Base-by-base conservation (phyloP, 2,888 invertebrate genomes). In the Polietes domitor region DNA sequence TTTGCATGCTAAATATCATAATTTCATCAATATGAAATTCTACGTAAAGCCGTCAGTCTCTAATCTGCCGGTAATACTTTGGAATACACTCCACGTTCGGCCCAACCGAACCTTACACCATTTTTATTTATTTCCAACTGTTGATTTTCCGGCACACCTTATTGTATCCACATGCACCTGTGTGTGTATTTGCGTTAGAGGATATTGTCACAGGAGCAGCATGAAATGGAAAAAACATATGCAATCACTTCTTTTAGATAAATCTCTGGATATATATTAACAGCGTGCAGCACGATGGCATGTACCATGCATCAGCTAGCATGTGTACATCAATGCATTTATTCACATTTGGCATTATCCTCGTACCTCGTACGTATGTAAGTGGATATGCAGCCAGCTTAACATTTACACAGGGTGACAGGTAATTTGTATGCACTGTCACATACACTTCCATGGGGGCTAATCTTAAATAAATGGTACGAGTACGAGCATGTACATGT, bases 211-310 rank as follows among this genome's bases (percentile, higher is more conserved):
- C n/a, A 15, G 24, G n/a, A 32, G 65, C 19, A 37, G 17, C 19
- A 28, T 2, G 26, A 26, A 26, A 7, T 4, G 19, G 21, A 41
- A 19, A 12, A 19, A 7, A 65, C 65, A 21, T 12, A 21, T 65
- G 65, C 9, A 19, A 65, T 65, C 65, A 28, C 19, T 41, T 65
- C 19, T 50, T 63, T 65, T 65, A 41, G 17, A 65, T 65, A 65
- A 37, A 65, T 65, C 37, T 65, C 37, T 21, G 21, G 65, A 65
- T 65, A 65, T 61, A 32, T 7, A 65, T 65, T 63, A 5, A 65
- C 15, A 21, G 6, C 9, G 10, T 53, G 21, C 5, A 5, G 12
- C 2, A 17, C 17, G 2, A 61, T 28, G 47, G 47, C 65, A 21
- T 65, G 17, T 63, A 63, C 37, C n/a, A n/a, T 9, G 24, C 17